Evolutionary conservation across 1,140 invertebrate species (phyloP).

Genomic region (Cotesia chilonis): DNA sequence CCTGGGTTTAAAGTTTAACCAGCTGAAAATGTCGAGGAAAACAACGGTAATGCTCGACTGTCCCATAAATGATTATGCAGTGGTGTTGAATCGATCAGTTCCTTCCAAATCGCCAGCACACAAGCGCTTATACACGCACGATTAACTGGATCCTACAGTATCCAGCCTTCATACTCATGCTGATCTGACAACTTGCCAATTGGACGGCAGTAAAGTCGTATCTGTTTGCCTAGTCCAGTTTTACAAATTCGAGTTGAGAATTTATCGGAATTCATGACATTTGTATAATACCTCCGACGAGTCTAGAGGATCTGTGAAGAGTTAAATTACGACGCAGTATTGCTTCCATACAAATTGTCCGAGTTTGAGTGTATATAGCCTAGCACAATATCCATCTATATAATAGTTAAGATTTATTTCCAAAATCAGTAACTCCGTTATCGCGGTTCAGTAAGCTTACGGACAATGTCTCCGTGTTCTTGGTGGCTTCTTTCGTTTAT

Average conservation of each 20-base stretch:
- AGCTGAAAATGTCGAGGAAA: slow-evolving; percentile 14
- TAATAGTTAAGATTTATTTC: not conserved
- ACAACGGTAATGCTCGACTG: not conserved
- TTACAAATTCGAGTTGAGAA: slow-evolving; percentile 10
- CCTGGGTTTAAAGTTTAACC: not conserved
- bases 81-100: slow-evolving; percentile 21
- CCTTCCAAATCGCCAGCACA: slow-evolving; percentile 22
- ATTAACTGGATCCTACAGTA: slow-evolving; percentile 30
- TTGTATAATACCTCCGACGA: not conserved
- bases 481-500: slow-evolving; percentile 21
- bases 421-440: slow-evolving; percentile 53
- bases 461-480: slow-evolving; percentile 48
- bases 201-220: not conserved
- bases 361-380: slow-evolving; percentile 28
- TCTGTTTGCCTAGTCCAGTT: slow-evolving; percentile 4
- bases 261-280: slow-evolving; percentile 6
- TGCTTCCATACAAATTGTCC: slow-evolving; percentile 48
- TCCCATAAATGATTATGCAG: not conserved
- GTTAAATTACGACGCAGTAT: not conserved
- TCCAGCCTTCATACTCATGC: no score
- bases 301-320: no score
- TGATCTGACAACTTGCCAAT: not conserved
- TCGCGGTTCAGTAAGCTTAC: slow-evolving; percentile 50
- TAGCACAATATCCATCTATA: slow-evolving; percentile 40
- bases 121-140: slow-evolving; percentile 34